A percentile compares a stretch with the other conserved stretches of the same genome.
phyloP scores from a whole-genome alignment of 2,888 invertebrate species.

The Drosophila formosana region DNA sequence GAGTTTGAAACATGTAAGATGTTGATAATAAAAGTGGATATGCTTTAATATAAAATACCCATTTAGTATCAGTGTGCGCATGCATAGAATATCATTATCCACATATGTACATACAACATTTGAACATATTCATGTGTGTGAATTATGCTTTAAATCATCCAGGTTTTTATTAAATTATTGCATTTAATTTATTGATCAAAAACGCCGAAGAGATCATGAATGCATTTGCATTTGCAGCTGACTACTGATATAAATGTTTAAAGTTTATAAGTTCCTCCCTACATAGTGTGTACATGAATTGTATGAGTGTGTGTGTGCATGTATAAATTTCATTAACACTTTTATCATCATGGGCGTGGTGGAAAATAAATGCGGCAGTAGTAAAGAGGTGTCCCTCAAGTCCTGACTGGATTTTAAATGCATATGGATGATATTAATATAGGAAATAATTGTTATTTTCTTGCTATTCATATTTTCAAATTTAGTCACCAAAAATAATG shows the following conservation, averaged over 20 bases:
- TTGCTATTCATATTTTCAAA: neutral
- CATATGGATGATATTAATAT: neutral
- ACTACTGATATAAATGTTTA: neutral
- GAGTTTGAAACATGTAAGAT: slow-evolving; percentile 12
- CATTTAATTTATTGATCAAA: neutral
- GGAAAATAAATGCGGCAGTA: slow-evolving; percentile 1
- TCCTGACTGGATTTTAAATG: neutral
- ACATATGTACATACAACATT: slow-evolving; percentile 8
- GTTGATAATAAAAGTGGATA: slow-evolving; percentile 29
- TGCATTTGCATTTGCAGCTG: neutral
- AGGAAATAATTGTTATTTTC: neutral
- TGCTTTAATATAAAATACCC: neutral
- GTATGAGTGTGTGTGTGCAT: neutral
- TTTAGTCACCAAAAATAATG: no score
- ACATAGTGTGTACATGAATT: neutral
- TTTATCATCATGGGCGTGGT: slow-evolving; percentile 35
- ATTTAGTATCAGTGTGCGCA: slow-evolving; percentile 27
- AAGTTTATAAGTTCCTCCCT: neutral
- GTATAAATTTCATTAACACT: slow-evolving; percentile 10
- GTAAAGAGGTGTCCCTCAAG: neutral
- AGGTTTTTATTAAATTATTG: neutral
- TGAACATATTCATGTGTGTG: slow-evolving; percentile 8
- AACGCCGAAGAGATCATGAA: no score
- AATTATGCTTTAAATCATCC: neutral
- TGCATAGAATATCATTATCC: slow-evolving; percentile 9